Evolutionary conservation across 2,797 vertebrate genomes (phyloP).

Genomic region (Acridotheres tristis): DNA sequence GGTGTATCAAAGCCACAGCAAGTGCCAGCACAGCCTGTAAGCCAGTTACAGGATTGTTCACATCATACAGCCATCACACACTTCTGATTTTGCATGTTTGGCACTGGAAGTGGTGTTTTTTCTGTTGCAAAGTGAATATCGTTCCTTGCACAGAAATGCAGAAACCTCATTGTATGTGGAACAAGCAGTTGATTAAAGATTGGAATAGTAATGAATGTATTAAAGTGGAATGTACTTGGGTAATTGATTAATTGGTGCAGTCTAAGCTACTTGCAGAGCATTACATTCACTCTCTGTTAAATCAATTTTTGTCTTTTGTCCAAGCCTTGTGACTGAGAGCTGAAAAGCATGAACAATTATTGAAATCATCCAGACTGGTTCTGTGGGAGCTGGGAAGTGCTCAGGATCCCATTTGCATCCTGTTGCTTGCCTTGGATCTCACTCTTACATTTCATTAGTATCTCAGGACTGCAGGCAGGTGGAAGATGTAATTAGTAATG

Average conservation of each 20-base stretch:
- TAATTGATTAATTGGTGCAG: slow-evolving; percentile 67
- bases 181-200: slow-evolving; percentile 54
- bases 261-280: slow-evolving; percentile 42
- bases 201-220: slow-evolving; percentile 50
- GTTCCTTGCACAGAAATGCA: background rate
- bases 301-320: slow-evolving; percentile 51
- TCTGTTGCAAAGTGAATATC: background rate
- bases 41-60: background rate
- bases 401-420: background rate
- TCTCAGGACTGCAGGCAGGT: background rate
- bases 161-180: background rate
- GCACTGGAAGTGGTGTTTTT: background rate
- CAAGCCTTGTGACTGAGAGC: slow-evolving; percentile 15
- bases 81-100: background rate
- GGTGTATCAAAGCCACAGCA: background rate
- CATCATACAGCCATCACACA: background rate
- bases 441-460: background rate
- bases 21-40: background rate
- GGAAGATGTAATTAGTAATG: background rate
- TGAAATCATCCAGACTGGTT: background rate
- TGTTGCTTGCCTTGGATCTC: background rate
- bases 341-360: background rate
- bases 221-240: slow-evolving; percentile 41
- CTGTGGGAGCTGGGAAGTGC: background rate
- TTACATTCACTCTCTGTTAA: slow-evolving; percentile 39